Evolutionary conservation across 2,797 vertebrate genomes (phyloP).

Genomic region (Octomys mimax): DNA sequence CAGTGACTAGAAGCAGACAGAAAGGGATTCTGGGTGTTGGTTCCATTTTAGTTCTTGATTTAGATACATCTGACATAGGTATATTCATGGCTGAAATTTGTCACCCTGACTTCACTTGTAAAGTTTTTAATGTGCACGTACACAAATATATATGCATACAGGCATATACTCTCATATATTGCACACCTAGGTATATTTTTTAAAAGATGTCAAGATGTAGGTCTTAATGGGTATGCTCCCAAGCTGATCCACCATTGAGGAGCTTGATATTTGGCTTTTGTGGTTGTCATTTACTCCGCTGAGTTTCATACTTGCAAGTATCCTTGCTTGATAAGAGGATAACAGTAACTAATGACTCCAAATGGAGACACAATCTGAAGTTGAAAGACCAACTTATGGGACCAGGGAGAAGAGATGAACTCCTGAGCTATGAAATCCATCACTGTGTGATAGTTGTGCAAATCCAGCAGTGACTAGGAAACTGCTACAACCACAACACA

Average conservation of each 20-base stretch:
- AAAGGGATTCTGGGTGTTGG: not conserved
- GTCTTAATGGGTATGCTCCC: not conserved
- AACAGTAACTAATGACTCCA: not conserved
- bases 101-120: not conserved
- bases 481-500: not conserved
- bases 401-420: not conserved
- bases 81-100: not conserved
- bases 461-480: constrained; percentile 10
- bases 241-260: not conserved
- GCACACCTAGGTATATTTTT: not conserved
- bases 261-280: not conserved
- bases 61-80: not conserved
- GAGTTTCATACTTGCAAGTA: not conserved
- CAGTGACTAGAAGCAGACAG: not conserved
- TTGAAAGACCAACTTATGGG: not conserved
- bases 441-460: not conserved
- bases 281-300: not conserved
- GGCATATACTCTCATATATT: not conserved
- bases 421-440: not conserved
- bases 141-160: not conserved
- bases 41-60: not conserved
- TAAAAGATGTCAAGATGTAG: constrained; percentile 2
- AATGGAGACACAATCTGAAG: not conserved
- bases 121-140: not conserved
- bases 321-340: not conserved